Evolutionary conservation across 2,113 vertebrate species (phyloP).

Genomic region (Myotis yumanensis): DNA sequence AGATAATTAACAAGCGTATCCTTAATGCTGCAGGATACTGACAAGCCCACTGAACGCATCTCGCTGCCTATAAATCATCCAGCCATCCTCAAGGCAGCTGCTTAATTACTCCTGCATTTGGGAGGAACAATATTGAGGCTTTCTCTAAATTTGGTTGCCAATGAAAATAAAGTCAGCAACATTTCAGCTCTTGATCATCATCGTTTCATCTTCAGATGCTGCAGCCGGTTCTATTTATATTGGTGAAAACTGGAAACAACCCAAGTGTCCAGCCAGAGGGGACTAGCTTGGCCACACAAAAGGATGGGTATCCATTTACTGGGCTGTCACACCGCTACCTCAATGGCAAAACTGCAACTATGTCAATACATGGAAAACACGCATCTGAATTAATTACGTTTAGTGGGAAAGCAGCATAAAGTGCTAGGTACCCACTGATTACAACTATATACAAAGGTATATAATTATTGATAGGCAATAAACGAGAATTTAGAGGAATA

Average conservation of each 20-base stretch:
- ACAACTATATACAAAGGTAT: neutral
- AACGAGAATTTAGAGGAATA: neutral
- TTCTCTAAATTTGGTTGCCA: conserved; percentile 64
- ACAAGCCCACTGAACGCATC: conserved; percentile 61
- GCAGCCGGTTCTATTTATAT: neutral
- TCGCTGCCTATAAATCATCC: conserved; percentile 72
- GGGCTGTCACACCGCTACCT: neutral
- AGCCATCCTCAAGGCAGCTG: conserved; percentile 71
- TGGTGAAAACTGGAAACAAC: neutral
- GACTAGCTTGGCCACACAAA: neutral
- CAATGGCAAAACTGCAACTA: neutral
- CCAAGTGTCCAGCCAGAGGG: conserved; percentile 12
- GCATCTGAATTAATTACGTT: neutral
- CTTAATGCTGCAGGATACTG: conserved; percentile 71
- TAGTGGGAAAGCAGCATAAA: conserved; percentile 16
- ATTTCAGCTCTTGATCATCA: conserved; percentile 40
- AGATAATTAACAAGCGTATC: conserved; percentile 79
- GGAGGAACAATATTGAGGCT: conserved; percentile 39
- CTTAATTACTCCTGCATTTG: conserved; percentile 63
- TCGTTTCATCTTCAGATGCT: neutral
- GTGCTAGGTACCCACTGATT: neutral
- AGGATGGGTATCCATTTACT: neutral
- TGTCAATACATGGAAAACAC: neutral
- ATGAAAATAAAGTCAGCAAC: conserved; percentile 61
- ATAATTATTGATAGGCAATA: neutral